phyloP scores from a whole-genome alignment of 2,113 vertebrate genomes.

The Melospiza georgiana region DNA sequence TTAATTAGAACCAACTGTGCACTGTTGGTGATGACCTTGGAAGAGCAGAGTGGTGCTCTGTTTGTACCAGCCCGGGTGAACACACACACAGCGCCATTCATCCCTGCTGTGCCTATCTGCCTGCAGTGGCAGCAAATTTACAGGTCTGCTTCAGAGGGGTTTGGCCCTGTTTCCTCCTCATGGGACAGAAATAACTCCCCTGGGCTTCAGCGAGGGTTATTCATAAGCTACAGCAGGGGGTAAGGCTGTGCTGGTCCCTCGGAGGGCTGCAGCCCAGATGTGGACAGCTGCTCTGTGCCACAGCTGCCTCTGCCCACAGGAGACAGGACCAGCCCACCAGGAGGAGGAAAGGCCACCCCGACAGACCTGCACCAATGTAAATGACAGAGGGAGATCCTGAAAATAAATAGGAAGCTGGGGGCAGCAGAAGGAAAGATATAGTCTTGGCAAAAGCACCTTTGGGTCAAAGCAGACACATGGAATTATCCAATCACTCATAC shows the following conservation, averaged over 20 bases:
- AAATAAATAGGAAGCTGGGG: background rate
- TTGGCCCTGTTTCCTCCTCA: background rate
- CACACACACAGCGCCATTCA: background rate
- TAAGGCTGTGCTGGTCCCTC: rapidly evolving
- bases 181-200: background rate
- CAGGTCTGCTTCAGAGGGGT: background rate
- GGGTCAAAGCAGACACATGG: background rate
- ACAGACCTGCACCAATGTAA: background rate
- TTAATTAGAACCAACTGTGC: background rate
- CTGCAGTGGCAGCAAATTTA: background rate
- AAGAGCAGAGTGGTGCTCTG: background rate
- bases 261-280: background rate
- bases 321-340: rapidly evolving
- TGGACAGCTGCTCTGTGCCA: background rate
- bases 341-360: background rate
- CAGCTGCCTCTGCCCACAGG: background rate
- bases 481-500: background rate
- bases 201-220: background rate
- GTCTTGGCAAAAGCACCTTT: background rate
- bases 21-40: background rate
- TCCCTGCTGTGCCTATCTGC: background rate
- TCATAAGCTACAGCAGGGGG: background rate
- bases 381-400: background rate
- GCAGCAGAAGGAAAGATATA: background rate
- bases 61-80: background rate